Conservation (phyloP, 2,888 invertebrate species). For the Mesorhabditis spiculigera region DNA sequence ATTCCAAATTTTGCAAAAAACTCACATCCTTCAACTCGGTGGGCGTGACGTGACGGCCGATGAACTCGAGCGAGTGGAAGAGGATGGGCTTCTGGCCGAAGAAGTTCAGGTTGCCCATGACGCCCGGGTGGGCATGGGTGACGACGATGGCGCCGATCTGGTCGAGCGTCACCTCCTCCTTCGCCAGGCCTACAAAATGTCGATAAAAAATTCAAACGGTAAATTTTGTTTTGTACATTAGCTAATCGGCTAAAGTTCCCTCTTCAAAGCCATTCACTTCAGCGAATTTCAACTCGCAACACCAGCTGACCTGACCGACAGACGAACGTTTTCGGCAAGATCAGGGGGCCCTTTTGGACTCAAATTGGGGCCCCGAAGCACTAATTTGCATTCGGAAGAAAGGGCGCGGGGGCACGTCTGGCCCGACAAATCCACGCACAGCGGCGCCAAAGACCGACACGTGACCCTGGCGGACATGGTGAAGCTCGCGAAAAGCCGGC, state of each 20-base stretch:
- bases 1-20: conserved; percentile 8
- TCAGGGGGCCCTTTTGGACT: too few relatives aligned
- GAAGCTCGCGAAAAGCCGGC: too few relatives aligned
- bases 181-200: conserved; percentile 43
- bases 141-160: conserved; percentile 52
- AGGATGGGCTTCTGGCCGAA: conserved; percentile 55
- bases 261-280: not conserved
- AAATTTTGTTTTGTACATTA: not conserved
- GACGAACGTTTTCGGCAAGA: too few relatives aligned
- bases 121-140: conserved; percentile 53
- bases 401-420: too few relatives aligned
- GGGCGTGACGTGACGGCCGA: conserved; percentile 50
- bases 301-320: too few relatives aligned
- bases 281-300: not conserved
- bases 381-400: too few relatives aligned
- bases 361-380: too few relatives aligned
- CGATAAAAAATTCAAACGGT: not conserved
- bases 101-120: conserved; percentile 57
- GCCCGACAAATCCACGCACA: too few relatives aligned
- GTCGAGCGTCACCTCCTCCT: conserved; percentile 48
- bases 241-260: not conserved
- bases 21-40: conserved; percentile 49
- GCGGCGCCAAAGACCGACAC: too few relatives aligned
- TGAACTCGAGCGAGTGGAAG: conserved; percentile 52
- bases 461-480: too few relatives aligned